Conservation (phyloP, 2,888 invertebrate genomes). For the Diplazon laetatorius region DNA sequence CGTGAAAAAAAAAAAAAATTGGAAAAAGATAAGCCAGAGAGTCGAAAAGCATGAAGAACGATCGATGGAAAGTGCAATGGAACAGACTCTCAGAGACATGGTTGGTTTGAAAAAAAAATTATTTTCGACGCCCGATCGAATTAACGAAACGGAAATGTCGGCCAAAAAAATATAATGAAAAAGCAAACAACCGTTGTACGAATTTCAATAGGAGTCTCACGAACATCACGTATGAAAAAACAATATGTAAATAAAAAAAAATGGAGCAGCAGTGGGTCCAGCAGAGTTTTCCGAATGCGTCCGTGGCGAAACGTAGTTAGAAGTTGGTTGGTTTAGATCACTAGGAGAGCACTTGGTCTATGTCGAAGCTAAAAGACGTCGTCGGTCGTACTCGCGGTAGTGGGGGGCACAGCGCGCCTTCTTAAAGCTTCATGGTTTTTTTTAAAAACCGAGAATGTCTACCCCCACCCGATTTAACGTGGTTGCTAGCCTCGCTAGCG, state of each 20-base stretch:
- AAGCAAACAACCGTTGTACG: too few species aligned
- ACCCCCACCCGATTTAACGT: conserved; percentile 74
- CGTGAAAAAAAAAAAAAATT: too few species aligned
- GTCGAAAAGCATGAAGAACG: conserved; percentile 19
- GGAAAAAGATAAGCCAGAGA: too few species aligned
- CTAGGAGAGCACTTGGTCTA: conserved; percentile 75
- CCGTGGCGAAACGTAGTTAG: conserved; percentile 32
- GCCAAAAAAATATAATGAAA: too few species aligned
- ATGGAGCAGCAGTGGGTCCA: too few species aligned
- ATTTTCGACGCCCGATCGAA: too few species aligned
- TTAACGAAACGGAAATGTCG: too few species aligned
- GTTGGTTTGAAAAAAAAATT: too few species aligned
- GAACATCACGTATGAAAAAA: too few species aligned
- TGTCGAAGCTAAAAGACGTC: conserved; percentile 79
- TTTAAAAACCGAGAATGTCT: conserved; percentile 79
- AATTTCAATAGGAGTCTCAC: too few species aligned
- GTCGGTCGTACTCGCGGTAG: conserved; percentile 77
- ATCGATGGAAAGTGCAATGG: conserved; percentile 44
- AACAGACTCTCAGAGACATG: conserved; percentile 23
- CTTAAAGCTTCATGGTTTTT: conserved; percentile 82
- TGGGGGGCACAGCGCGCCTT: conserved; percentile 80
- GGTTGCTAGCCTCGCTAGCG: conserved; percentile 44
- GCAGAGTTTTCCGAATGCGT: too few species aligned
- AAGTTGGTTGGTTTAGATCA: conserved; percentile 51
- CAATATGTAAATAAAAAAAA: too few species aligned